Evolutionary conservation across 1,140 invertebrate genomes (phyloP), one percentile per base, ranked within the genome.

Genomic region (Procambarus virginalis): DNA sequence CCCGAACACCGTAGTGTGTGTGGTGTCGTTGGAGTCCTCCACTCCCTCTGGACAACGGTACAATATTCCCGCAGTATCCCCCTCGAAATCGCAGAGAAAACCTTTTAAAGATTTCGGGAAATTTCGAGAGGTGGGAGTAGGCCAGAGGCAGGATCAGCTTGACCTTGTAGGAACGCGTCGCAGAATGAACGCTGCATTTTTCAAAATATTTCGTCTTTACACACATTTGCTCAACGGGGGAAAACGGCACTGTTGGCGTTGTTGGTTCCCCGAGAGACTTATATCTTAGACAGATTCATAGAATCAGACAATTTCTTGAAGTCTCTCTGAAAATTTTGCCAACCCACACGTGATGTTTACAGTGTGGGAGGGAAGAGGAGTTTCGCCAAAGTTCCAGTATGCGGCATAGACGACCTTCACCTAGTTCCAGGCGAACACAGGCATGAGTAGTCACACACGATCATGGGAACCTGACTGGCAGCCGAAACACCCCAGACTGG

Each of bases 141-240:
- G 51, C 12, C 48, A 48, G 58, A 49, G n/a, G 84, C 34, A 34
- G 84, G 49, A 55, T 75, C 70, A 77, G 84, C 58, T 76, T 75
- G 84, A 68, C 34, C 75, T 49, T 49, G 34, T 34, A 34, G 34
- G 48, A 46, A 45, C n/a, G 34, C 34, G 48, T 46, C 6, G 22
- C 48, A 49, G 45, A 77, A 77, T 77, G 75, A 77, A 45, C 34
- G 10, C 4, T 34, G 20, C 8, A 2, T 10, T 17, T 68, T 68
- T 68, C 64, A 68, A 4, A 68, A 17, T 68, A 17, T 17, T 68
- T 68, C 64, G 64, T 20, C 64, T 12, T 68, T 4, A 68, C 20
- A 20, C 20, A 20, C 64, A 20, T 68, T 4, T 17, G 64, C 17
- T 68, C 12, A 17, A 17, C 12, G 64, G 20, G 20, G 20, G 0